Base-by-base conservation (phyloP, 64 coral and sea anemone species). In the Actinia tenebrosa region DNA sequence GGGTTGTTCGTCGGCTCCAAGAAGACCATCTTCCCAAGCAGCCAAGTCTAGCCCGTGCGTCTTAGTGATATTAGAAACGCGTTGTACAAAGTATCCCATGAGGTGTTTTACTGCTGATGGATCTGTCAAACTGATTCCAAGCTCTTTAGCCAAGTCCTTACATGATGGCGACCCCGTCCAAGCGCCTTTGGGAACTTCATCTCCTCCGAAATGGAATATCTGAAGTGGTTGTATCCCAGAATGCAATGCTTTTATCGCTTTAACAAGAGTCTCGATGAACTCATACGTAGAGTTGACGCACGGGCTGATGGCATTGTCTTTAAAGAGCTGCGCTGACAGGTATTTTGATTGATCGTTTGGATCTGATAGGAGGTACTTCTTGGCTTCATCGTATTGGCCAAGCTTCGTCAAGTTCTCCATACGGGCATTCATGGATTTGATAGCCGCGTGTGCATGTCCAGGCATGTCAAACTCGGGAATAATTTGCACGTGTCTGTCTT, bases 391-490 rank as follows among this genome's bases (percentile, higher is more conserved):
- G 11, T 44, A 18, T 7, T 84, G 77, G 54, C 89, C 89, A 5
- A 84, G 30, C 44, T 82, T 71, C 27, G 71, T 61, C 27, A 88
- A 64, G 27, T 59, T 86, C 44, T 89, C 75, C 22, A 84, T 82
- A 16, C 94, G 86, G 5, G 86, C 86, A 77, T 89, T 80, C 94
- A 92, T 95, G 78, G 90, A 80, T 80, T 92, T 92, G 0, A 95
- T 83, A 19, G 84, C 94, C 10, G 94, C 94, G 59, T 95, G 89
- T 25, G 83, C 77, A 56, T 95, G 94, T 0, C 89, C 94, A 3
- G 94, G 90, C 84, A 95, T 92, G 66, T 95, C 94, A 25, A 95
- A 95, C 84, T 95, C 94, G 7, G 94, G 94, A 43, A 95, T 92
- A 14, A 95, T 84, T 89, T 95, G 88, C 23, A 95, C 84, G 84